Base-by-base conservation (phyloP, 2,113 vertebrate species). In the Oreochromis aureus region DNA sequence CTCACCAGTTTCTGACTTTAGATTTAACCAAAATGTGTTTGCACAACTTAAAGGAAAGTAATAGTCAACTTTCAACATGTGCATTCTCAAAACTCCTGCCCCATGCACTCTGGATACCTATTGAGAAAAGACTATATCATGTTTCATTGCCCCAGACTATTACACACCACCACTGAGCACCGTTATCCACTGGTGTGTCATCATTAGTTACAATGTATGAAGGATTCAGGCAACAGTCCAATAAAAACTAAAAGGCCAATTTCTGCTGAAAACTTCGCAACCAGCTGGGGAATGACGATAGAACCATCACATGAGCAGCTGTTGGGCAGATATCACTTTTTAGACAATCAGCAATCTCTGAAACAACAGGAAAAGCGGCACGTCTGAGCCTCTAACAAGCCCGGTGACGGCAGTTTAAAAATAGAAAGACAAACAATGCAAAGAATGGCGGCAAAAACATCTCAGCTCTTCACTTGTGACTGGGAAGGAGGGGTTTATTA, bases 361-460 rank as follows among this genome's bases (percentile, higher is more conserved):
- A 91, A 92, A 86, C 87, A 92, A 95, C 93, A 91, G 78, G 32
- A 87, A 87, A 76, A 90, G 80, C 13, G 5, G 2, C 89, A 48
- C 3, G 32, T 93, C 92, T 89, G 82, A 90, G 86, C 91, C 89
- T 85, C 89, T 91, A 94, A 95, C 90, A 79, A 94, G 93, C 83
- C 91, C 24, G 19, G 76, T 51, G 91, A 91, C 48, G 53, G n/a
- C 8, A 12, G 76, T 44, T 22, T 89, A 90, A 91, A 96, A 92
- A 96, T 95, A 94, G 92, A 84, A 3, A 83, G 88, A 84, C 91
- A 85, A 91, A 93, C 92, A 93, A 94, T 92, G 91, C 46, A 51
- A 93, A 76, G 92, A 94, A 95, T 91, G 95, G 88, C 11, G 19
- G 32, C 86, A 87, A 93, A 93, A 91, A 88, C 82, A 89, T 71